These are phyloP conservation scores for Colaptes auratus DNA, from an alignment of 2,113 vertebrate species.

Conservation along the genomic window DNA sequence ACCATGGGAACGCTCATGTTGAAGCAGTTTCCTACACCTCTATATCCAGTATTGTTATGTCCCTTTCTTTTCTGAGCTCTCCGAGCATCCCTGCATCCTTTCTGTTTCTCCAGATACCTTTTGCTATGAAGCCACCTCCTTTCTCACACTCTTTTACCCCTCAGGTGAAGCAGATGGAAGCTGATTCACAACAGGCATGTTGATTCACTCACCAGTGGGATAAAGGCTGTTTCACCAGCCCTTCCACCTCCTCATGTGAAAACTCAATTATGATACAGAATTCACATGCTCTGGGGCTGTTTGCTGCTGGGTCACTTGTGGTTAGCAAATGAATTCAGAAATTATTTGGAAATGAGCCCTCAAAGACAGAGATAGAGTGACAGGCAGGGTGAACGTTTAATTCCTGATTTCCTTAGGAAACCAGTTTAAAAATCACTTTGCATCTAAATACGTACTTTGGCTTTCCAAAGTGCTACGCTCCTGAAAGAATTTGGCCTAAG, in stretches of 20 bases:
- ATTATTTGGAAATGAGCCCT: not conserved
- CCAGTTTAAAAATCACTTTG: not conserved
- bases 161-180: not conserved
- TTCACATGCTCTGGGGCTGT: not conserved
- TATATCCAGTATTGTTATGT: not conserved
- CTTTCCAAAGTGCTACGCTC: not conserved
- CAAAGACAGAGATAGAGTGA: not conserved
- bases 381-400: not conserved
- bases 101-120: not conserved
- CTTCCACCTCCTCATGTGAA: not conserved
- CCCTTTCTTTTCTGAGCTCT: not conserved
- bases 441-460: not conserved
- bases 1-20: not conserved
- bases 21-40: not conserved
- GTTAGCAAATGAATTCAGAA: not conserved
- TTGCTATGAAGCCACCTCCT: not conserved
- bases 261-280: not conserved
- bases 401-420: not conserved
- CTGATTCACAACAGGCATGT: not conserved
- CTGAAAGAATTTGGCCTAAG: not conserved
- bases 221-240: not conserved
- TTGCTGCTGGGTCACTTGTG: not conserved
- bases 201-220: not conserved
- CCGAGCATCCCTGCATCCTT: not conserved
- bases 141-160: not conserved